Base-by-base conservation (phyloP, 2,888 invertebrate genomes). In the Tipula lateralis region DNA sequence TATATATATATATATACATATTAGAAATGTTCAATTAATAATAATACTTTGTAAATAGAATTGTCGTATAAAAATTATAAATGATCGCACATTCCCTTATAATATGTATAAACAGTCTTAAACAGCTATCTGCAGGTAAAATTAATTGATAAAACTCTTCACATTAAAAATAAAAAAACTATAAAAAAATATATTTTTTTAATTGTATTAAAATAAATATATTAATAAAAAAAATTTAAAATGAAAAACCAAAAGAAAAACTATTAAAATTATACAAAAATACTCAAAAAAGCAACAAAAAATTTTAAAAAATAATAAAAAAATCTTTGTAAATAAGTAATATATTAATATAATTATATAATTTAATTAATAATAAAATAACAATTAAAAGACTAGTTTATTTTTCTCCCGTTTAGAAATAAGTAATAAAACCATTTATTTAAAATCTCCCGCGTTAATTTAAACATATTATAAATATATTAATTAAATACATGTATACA, bases 31-130 rank as follows among this genome's bases (percentile, higher is more conserved):
- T 66, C 66, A 66, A 24, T 24, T 9, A 66, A 66, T 9, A 66
- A 9, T 66, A 66, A 66, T 66, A 66, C 30, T 82, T 82, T 82
- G 82, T 82, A 82, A 82, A 82, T 82, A 82, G 29, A 82, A 82
- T 82, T 82, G 29, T 82, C n/a, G 32, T 30, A 30, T 16, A 32
- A 13, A 82, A 82, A 82, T 44, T 44, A n/a, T 44, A 44, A 44
- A 44, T 44, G 44, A 30, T 82, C 82, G 82, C 82, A 82, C 82
- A 82, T 82, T 82, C 82, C 82, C n/a, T 16, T n/a, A 30, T 24
- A 29, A 82, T n/a, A 82, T 82, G 16, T 50, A 0, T 66, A 24
- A 24, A 66, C 24, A 66, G 24, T 66, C 19, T 66, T 24, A 24
- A 66, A 66, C 24, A 66, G 66, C 66, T 66, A 66, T 66, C 24